Percentiles rank a stretch among this genome's conserved stretches.
Conservation (phyloP, 1,140 invertebrate species). For the Macrosteles quadrilineatus region DNA sequence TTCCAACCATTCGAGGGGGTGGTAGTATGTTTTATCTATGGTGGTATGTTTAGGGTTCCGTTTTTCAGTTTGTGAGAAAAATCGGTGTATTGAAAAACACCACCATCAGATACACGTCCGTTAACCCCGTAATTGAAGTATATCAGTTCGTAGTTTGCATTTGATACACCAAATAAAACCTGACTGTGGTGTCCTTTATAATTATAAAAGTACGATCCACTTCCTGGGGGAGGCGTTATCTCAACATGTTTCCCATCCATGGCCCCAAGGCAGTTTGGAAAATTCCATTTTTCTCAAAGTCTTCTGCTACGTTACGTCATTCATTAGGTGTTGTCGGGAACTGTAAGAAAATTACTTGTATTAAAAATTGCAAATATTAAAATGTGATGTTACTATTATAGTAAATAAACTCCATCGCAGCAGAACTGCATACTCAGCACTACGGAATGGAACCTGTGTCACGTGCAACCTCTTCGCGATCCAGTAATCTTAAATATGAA, state of each 20-base stretch:
- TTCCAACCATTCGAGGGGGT: conserved; percentile 7
- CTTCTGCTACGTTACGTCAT: conserved; percentile 15
- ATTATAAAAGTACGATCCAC: conserved; percentile 48
- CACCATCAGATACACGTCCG: conserved; percentile 46
- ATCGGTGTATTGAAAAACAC: conserved; percentile 41
- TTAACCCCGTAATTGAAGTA: conserved; percentile 43
- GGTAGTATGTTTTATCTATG: too few relatives aligned
- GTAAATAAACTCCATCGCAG: too few relatives aligned
- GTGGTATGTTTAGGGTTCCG: conserved; percentile 31
- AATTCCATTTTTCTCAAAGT: conserved; percentile 49
- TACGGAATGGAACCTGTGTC: too few relatives aligned
- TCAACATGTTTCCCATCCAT: conserved; percentile 50
- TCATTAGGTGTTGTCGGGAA: not conserved
- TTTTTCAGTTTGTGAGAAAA: conserved; percentile 38
- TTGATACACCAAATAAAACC: not conserved
- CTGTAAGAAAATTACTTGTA: conserved; percentile 28
- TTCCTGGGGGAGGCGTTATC: conserved; percentile 42
- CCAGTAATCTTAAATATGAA: too few relatives aligned
- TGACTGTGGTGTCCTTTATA: conserved; percentile 44
- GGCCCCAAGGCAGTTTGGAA: conserved; percentile 39
- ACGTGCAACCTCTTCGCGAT: too few relatives aligned
- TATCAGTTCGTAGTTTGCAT: conserved; percentile 45
- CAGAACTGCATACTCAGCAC: too few relatives aligned
- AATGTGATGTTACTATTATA: too few relatives aligned
- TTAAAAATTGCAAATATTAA: too few relatives aligned